Base-by-base conservation (phyloP, 1,140 invertebrate genomes). In the Globodera rostochiensis region DNA sequence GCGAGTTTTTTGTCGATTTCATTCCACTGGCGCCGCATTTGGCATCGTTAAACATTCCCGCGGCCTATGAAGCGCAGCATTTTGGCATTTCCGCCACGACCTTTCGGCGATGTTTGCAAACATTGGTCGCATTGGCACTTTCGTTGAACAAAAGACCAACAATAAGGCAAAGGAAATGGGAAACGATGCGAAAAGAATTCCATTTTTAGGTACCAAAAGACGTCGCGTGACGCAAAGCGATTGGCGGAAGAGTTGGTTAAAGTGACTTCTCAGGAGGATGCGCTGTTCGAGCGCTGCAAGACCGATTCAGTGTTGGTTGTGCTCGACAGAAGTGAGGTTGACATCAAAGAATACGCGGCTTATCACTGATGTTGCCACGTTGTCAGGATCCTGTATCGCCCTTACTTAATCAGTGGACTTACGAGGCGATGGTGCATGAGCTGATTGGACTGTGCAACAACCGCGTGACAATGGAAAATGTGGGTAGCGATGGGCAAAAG, bases 351-450 rank as follows among this genome's bases (percentile, higher is more conserved):
- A 94, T 98, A 83, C 88, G 98, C 15, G 36, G 96, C 98, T 90
- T 92, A 96, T 85, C 92, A 94, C 87, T 94, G 95, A 13, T 8
- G n/a, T 64, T 64, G 13, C 0, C 15, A 19, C 57, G 15, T 64
- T 64, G 13, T 64, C 57, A 76, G 90, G 98, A 99, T 92, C 94
- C 96, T 0, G 93, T 99, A 0, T 98, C 98, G 4, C 97, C 97
- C 0, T 90, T 99, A 71, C 90, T 99, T n/a, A 98, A 95, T 91
- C 97, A 96, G 92, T 99, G 98, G 98, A 99, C 97, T 0, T 99
- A 99, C 91, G 97, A 99, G 91, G 97, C 97, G 9, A 99, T 99
- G 97, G 96, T 99, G 4, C 97, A 99, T 91, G 97, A 99, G 91
- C 91, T 99, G 70, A 90, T 99, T 46, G 94, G 94, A 0, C 97